These are phyloP conservation scores for Lasioglossum oenotherae DNA, from an alignment of 2,888 invertebrate genomes.

Conservation along the genomic window DNA sequence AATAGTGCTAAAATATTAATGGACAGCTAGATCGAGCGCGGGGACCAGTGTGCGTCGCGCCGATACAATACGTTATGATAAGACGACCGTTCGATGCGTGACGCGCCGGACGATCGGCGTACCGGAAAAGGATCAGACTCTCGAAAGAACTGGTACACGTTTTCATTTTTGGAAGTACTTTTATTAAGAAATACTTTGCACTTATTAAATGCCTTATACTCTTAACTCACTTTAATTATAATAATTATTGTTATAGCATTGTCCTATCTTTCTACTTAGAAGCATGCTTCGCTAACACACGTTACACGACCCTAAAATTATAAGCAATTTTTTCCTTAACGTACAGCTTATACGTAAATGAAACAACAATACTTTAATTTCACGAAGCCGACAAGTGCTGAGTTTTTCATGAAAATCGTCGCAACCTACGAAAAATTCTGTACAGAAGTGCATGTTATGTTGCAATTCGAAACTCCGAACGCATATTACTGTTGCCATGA, in stretches of 20 bases:
- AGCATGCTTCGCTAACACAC: constrained; percentile 84
- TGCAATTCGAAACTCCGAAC: constrained; percentile 40
- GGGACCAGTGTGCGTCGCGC: too few relatives aligned
- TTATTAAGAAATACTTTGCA: constrained; percentile 85
- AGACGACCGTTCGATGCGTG: not conserved
- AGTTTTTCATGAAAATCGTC: constrained; percentile 57
- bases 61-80: not conserved
- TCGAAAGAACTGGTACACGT: not conserved
- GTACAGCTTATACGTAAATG: constrained; percentile 79
- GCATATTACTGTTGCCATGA: constrained; percentile 22
- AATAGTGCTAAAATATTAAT: too few relatives aligned
- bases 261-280: constrained; percentile 83
- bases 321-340: constrained; percentile 82
- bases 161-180: constrained; percentile 82
- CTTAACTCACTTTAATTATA: constrained; percentile 83
- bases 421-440: constrained; percentile 56
- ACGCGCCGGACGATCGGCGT: not conserved
- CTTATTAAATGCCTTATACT: constrained; percentile 84
- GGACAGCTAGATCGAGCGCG: too few relatives aligned
- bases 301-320: constrained; percentile 84
- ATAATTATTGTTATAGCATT: constrained; percentile 84
- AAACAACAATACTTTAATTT: constrained; percentile 79
- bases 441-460: constrained; percentile 48
- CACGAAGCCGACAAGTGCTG: constrained; percentile 64
- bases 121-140: not conserved